phyloP scores from a whole-genome alignment of 1,140 invertebrate genomes.

The Bactericera cockerelli region DNA sequence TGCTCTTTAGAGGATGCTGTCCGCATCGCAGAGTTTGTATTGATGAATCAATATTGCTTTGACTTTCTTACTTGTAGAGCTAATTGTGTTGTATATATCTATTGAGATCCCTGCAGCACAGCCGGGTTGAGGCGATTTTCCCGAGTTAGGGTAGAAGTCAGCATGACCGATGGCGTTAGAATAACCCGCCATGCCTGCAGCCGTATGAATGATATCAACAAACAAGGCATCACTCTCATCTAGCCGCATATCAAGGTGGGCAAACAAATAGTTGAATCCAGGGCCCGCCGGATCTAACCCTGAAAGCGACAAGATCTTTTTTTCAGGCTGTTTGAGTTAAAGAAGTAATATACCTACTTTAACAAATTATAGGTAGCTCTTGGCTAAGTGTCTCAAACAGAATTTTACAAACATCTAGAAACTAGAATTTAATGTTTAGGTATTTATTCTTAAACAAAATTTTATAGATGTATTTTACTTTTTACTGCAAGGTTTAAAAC shows the following conservation, averaged over 20 bases:
- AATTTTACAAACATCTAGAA: too few species aligned
- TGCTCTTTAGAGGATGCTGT: not conserved
- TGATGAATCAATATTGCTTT: not conserved
- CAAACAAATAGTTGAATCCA: conserved; percentile 28
- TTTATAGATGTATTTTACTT: too few species aligned
- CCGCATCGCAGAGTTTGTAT: not conserved
- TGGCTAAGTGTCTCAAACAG: too few species aligned
- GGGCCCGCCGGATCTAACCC: conserved; percentile 28
- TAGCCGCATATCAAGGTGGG: conserved; percentile 29
- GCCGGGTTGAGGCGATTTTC: conserved; percentile 41
- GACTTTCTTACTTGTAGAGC: not conserved
- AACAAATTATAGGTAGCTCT: too few species aligned
- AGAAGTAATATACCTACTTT: too few species aligned
- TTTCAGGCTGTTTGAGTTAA: too few species aligned
- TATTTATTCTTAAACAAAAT: too few species aligned
- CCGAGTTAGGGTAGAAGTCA: conserved; percentile 47
- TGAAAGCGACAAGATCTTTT: too few species aligned
- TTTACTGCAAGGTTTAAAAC: too few species aligned
- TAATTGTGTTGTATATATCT: too few species aligned
- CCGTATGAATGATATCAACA: conserved; percentile 44
- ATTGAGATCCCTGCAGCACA: conserved; percentile 28
- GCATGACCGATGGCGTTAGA: conserved; percentile 34
- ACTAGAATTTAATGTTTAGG: too few species aligned
- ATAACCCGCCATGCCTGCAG: conserved; percentile 36
- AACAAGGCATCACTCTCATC: conserved; percentile 32